Conservation (phyloP, 2,888 invertebrate genomes). For the Asteroscopus sphinx region DNA sequence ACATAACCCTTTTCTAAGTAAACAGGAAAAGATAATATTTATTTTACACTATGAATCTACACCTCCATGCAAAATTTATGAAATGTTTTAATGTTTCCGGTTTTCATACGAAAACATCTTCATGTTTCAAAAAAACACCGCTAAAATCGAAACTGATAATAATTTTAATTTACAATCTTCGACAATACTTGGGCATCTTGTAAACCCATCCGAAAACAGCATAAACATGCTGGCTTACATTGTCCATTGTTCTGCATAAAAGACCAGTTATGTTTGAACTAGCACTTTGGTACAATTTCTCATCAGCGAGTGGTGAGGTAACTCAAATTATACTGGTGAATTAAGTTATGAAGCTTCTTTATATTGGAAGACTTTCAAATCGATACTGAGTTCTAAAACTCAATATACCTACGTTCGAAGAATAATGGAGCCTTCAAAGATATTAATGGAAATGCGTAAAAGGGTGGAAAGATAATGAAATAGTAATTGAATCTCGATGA, state of each 20-base stretch:
- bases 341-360: slow-evolving; percentile 22
- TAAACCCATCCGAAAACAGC: slow-evolving; percentile 35
- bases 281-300: neutral
- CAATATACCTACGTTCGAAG: too few relatives aligned
- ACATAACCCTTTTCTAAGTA: too few relatives aligned
- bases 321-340: slow-evolving; percentile 17
- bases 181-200: slow-evolving; percentile 23
- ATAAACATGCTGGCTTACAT: slow-evolving; percentile 18
- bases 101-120: neutral
- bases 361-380: slow-evolving; percentile 21
- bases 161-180: slow-evolving; percentile 35
- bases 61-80: too few relatives aligned
- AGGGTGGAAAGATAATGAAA: neutral
- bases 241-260: slow-evolving; percentile 33
- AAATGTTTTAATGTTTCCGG: neutral
- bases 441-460: neutral
- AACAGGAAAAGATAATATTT: too few relatives aligned
- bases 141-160: slow-evolving; percentile 24
- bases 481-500: too few relatives aligned
- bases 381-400: neutral
- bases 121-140: neutral
- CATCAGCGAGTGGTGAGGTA: slow-evolving; percentile 1
- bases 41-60: too few relatives aligned
- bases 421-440: neutral
- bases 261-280: slow-evolving; percentile 18